These are phyloP conservation scores for western clawed frog (Xenopus tropicalis) DNA, from an alignment of 2,113 vertebrate genomes.

Conservation along the genomic window UCB_Xtro_10.0 CM004447.2:133880501-133881000, in stretches of 20 bases:
- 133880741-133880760: conserved; percentile 85
- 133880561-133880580: too few species aligned
- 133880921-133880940: conserved; percentile 78
- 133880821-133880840: conserved; percentile 89
- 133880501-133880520: too few species aligned
- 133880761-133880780: conserved; percentile 89
- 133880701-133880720: conserved; percentile 84
- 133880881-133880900: conserved; percentile 66
- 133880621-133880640: too few species aligned
- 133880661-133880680: too few species aligned
- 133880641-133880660: too few species aligned
- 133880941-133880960: conserved; percentile 79
- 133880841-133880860: conserved; percentile 86
- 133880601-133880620: too few species aligned
- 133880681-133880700: too few species aligned
- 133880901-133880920: conserved; percentile 71
- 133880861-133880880: conserved; percentile 92
- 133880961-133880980: conserved; percentile 79
- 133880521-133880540: too few species aligned
- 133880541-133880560: too few species aligned
- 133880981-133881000: conserved; percentile 66
- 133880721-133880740: conserved; percentile 86
- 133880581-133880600: too few species aligned
- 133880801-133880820: conserved; percentile 85
- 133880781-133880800: conserved; percentile 94